A percentile compares a stretch with the other conserved stretches of the same genome.
phyloP scores from a whole-genome alignment of 2,888 invertebrate species.

The Idaea aversata region DNA sequence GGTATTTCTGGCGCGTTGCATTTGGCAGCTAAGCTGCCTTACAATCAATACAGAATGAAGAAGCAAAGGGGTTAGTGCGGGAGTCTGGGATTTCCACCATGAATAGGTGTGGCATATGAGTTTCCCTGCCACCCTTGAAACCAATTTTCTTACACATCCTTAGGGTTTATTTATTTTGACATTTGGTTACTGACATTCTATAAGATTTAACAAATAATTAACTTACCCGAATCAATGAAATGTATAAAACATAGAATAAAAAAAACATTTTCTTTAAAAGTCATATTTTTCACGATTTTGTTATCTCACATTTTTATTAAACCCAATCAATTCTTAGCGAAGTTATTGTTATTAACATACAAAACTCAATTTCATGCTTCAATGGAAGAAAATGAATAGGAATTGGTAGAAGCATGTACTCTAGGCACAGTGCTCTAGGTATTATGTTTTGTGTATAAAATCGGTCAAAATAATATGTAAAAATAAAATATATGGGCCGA shows the following conservation, averaged over 20 bases:
- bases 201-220: neutral
- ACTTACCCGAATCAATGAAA: neutral
- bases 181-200: no score
- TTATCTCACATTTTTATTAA: conserved; percentile 1
- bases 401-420: neutral
- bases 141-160: no score
- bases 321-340: neutral
- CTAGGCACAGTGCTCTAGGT: neutral
- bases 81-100: no score
- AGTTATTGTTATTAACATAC: neutral
- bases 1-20: no score
- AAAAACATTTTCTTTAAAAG: neutral
- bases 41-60: no score
- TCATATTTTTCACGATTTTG: neutral
- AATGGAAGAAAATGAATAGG: neutral
- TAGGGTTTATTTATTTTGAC: no score
- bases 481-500: no score
- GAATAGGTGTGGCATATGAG: no score
- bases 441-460: neutral
- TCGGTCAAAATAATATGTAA: no score
- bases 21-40: no score
- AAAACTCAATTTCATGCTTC: conserved; percentile 9
- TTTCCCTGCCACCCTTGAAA: no score
- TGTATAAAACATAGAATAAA: neutral
- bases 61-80: no score